Percentiles rank a stretch among this genome's conserved stretches.
Conservation (phyloP, 2,888 invertebrate species). For the Deroplatys truncata region DNA sequence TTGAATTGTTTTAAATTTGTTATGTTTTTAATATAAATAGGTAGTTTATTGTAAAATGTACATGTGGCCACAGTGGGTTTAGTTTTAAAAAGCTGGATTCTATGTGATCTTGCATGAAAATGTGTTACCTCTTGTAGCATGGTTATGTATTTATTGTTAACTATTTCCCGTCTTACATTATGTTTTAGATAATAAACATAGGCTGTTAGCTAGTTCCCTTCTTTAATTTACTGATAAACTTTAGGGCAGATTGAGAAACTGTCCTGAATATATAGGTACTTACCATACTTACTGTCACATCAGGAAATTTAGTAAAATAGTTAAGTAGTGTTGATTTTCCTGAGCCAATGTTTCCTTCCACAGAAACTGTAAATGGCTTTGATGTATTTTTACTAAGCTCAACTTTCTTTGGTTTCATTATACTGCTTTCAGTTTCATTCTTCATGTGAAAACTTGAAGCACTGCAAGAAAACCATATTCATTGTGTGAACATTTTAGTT, state of each 20-base stretch:
- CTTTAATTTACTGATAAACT: too few species aligned
- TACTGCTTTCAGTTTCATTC: not conserved
- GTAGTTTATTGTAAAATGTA: too few species aligned
- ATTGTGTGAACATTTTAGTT: not conserved
- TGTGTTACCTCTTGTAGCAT: too few species aligned
- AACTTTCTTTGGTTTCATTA: not conserved
- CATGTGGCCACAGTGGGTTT: too few species aligned
- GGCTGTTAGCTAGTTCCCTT: too few species aligned
- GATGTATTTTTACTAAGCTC: not conserved
- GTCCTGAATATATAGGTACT: slow-evolving; percentile 28
- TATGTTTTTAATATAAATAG: too few species aligned
- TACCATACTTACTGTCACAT: slow-evolving; percentile 45
- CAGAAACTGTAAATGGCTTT: slow-evolving; percentile 43
- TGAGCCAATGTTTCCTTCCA: slow-evolving; percentile 48
- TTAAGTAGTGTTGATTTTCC: slow-evolving; percentile 47
- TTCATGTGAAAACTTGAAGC: not conserved
- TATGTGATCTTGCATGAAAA: too few species aligned
- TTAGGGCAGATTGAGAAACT: not conserved
- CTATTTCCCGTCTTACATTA: too few species aligned
- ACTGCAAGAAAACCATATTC: not conserved
- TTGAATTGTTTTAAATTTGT: too few species aligned
- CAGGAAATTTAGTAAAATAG: slow-evolving; percentile 41
- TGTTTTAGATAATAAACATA: too few species aligned
- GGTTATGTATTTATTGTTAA: too few species aligned
- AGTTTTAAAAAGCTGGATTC: too few species aligned